Percentiles rank a stretch among this genome's conserved stretches.
Evolutionary conservation across 2,888 invertebrate species (phyloP).

Genomic region (Crematogaster levior): DNA sequence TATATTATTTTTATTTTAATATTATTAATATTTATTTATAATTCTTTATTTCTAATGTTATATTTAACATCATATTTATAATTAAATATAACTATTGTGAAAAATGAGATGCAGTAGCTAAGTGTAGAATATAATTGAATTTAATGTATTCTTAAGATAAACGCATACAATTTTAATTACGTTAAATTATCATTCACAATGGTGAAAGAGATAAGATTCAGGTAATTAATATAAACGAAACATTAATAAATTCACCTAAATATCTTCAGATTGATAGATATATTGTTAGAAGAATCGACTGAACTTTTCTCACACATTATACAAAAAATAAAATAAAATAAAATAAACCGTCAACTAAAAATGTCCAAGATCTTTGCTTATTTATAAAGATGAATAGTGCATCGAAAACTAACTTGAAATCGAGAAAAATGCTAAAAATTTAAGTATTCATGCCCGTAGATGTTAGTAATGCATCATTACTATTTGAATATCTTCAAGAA

Average conservation of each 20-base stretch:
- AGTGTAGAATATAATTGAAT: not conserved
- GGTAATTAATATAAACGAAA: not conserved
- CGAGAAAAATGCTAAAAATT: not conserved
- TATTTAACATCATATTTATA: too few relatives aligned
- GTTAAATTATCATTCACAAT: conserved; percentile 11
- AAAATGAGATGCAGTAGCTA: too few relatives aligned
- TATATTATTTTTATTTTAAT: too few relatives aligned
- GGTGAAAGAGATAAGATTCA: not conserved
- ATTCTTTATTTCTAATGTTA: too few relatives aligned
- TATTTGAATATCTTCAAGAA: conserved; percentile 18
- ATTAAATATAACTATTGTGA: too few relatives aligned
- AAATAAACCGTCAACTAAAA: not conserved
- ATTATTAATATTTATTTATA: too few relatives aligned
- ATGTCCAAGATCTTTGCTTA: not conserved
- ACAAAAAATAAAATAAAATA: too few relatives aligned
- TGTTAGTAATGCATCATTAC: not conserved
- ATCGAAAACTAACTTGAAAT: not conserved
- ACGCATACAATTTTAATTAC: not conserved
- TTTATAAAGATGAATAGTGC: not conserved
- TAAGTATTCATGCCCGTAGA: not conserved
- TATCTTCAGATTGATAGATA: not conserved
- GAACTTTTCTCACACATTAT: not conserved
- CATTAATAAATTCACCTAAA: not conserved
- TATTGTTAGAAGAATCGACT: not conserved
- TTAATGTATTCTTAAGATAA: not conserved